Evolutionary conservation across 2,888 invertebrate species (phyloP), one percentile per base, ranked within the genome.

Genomic region (Neoascia interrupta): DNA sequence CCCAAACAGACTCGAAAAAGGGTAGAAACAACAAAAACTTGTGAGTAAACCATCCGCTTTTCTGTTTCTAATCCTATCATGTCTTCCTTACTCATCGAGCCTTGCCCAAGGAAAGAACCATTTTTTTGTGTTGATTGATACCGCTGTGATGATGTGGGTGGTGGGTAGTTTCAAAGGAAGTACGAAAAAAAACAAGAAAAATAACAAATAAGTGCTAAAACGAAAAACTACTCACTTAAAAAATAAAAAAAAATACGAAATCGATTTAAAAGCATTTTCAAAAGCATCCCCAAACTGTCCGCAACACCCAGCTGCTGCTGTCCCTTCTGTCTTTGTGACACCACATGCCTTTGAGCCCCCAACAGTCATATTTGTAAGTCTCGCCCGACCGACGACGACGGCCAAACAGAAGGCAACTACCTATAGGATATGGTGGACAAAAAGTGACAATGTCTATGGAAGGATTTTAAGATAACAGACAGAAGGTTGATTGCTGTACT

Each of bases 211-310:
- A 69, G 23, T 41, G 34, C 36, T 18, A 41, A 68, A 19, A 51
- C 45, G 53, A 31, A 68, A 60, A 61, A 49, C 37, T 53, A 37
- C 68, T 69, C 39, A 51, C 26, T 61, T 34, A 47, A 54, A 54
- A 74, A 54, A 53, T 16, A 21, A 15, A 49, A 68, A 56, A 63
- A 68, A 56, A 66, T 54, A 58, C 53, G 26, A 56, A 61, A 69
- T 74, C 69, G 74, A 74, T 74, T 69, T 54, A 36, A 69, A 74
- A 66, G 51, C 51, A 58, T 66, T 73, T 64, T 51, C 28, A 15
- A 51, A 58, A 41, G 61, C 60, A 37, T 54, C 54, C 28, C 28
- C 45, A 37, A 43, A 56, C 54, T 47, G 47, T 15, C 37, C 56
- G 51, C 36, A 61, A 49, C 8, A 18, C 13, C 26, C 11, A 11